These are phyloP conservation scores for Ciconia maguari DNA, from an alignment of 2,113 vertebrate species.

Conservation along the genomic window DNA sequence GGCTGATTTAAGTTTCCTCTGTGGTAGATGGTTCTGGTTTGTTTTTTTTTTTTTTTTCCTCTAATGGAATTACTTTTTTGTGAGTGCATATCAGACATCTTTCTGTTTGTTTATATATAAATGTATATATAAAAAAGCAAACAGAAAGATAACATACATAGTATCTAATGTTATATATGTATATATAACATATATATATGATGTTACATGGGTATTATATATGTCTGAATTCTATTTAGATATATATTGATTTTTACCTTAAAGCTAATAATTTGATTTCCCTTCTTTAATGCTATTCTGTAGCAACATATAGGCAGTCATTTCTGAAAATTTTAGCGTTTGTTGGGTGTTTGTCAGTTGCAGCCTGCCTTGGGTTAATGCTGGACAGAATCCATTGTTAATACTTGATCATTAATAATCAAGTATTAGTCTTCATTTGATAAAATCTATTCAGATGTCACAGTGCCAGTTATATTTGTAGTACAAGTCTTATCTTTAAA, in stretches of 20 bases:
- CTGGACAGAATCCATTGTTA: not conserved
- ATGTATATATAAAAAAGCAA: not conserved
- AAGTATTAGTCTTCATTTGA: not conserved
- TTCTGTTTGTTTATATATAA: not conserved
- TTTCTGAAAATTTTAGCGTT: not conserved
- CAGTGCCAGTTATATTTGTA: not conserved
- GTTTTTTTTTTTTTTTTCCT: not conserved
- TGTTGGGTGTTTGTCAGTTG: not conserved
- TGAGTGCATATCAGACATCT: not conserved
- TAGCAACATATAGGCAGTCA: not conserved
- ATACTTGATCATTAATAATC: not conserved
- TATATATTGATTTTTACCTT: not conserved
- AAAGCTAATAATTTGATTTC: not conserved
- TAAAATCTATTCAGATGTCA: not conserved
- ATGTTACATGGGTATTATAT: not conserved
- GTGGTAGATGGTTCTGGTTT: not conserved
- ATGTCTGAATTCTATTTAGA: not conserved
- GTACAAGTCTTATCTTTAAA: not conserved
- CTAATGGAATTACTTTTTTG: not conserved
- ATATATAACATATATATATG: not conserved
- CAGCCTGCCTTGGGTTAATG: not conserved
- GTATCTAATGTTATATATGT: not conserved
- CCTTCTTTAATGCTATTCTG: not conserved
- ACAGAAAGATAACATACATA: not conserved
- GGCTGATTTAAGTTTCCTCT: not conserved